Evolutionary conservation across 2,113 vertebrate species (phyloP).

Genomic region (Menura novaehollandiae): DNA sequence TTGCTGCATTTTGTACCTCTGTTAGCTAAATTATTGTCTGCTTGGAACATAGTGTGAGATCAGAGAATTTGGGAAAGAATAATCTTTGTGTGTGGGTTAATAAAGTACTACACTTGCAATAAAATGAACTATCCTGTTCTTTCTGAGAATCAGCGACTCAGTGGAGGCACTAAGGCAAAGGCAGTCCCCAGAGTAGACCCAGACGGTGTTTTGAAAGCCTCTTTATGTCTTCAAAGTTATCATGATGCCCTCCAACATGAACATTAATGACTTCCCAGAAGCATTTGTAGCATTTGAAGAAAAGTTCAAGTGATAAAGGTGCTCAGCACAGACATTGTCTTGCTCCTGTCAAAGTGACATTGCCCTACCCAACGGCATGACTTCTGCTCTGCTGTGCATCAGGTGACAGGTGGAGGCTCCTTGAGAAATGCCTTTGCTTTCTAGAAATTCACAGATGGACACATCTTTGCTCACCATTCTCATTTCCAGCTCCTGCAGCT

Average conservation of each 20-base stretch:
- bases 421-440: neutral
- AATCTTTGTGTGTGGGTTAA: neutral
- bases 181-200: neutral
- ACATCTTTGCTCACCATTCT: neutral
- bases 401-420: neutral
- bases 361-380: neutral
- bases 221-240: neutral
- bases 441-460: neutral
- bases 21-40: slow-evolving; percentile 13
- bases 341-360: neutral
- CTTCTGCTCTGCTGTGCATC: neutral
- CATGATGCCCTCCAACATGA: neutral
- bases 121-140: neutral
- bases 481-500: neutral
- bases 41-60: neutral
- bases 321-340: neutral
- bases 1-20: slow-evolving; percentile 33
- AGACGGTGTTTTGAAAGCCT: neutral
- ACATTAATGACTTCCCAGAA: neutral
- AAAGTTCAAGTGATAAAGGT: neutral
- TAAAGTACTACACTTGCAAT: neutral
- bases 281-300: slow-evolving; percentile 30
- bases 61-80: neutral
- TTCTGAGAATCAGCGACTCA: neutral
- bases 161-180: neutral